Evolutionary conservation across 2,888 invertebrate genomes (phyloP).

Genomic region (Druceiella hillmani): DNA sequence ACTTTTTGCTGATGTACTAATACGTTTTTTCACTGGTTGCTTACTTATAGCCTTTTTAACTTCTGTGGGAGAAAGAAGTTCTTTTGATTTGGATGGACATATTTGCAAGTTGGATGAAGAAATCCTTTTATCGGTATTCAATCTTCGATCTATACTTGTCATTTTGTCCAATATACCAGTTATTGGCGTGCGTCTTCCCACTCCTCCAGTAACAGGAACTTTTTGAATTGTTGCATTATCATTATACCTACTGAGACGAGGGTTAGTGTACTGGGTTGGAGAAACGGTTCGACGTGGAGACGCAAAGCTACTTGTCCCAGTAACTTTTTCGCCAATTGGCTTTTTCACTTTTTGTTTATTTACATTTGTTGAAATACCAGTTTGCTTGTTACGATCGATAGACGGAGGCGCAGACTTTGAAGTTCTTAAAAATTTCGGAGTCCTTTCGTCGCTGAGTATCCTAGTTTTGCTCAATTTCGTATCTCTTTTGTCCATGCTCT

Average conservation of each 20-base stretch:
- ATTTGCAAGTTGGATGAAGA: too few relatives aligned
- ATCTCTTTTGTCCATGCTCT: slow-evolving; percentile 32
- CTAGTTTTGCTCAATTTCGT: slow-evolving; percentile 21
- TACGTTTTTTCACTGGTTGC: too few relatives aligned
- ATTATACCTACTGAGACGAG: slow-evolving; percentile 32
- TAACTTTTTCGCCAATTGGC: slow-evolving; percentile 28
- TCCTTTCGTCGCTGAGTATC: slow-evolving; percentile 25
- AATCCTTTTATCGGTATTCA: slow-evolving; percentile 47
- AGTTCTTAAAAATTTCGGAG: slow-evolving; percentile 9
- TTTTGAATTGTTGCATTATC: slow-evolving; percentile 30
- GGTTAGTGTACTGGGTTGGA: slow-evolving; percentile 41
- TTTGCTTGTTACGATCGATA: slow-evolving; percentile 35
- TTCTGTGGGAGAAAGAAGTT: slow-evolving; percentile 55
- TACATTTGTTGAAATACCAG: slow-evolving; percentile 18
- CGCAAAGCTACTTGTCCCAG: slow-evolving; percentile 43
- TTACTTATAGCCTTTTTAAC: too few relatives aligned
- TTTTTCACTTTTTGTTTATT: slow-evolving; percentile 28
- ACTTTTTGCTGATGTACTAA: too few relatives aligned
- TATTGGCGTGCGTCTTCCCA: slow-evolving; percentile 46
- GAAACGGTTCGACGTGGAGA: slow-evolving; percentile 42
- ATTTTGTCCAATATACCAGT: slow-evolving; percentile 47
- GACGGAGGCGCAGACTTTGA: slow-evolving; percentile 43
- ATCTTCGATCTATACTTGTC: slow-evolving; percentile 52
- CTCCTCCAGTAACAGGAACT: slow-evolving; percentile 44
- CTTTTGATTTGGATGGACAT: slow-evolving; percentile 36